Base-by-base conservation (phyloP, 53 echinoderm and acorn worm genomes). In the Hippasteria phrygiana region DNA sequence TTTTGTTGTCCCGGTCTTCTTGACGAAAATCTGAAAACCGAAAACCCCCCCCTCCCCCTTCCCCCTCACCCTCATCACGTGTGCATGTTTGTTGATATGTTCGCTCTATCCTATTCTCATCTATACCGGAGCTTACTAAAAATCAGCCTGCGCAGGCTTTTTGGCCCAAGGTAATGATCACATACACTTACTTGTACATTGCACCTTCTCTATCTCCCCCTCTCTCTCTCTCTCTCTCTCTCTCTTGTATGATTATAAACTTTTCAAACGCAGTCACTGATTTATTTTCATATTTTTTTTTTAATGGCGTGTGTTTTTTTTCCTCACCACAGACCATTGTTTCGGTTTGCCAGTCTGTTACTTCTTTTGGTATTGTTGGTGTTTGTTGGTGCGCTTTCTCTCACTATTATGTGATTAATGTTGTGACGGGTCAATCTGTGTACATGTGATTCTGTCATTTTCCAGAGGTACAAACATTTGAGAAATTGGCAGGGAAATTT, bases 41-140 rank as follows among this genome's bases (percentile, higher is more conserved):
- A 46, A 45, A 73, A 42, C n/a, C 75, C 10, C 71, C 85, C n/a
- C n/a, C n/a, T n/a, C n/a, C n/a, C n/a, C n/a, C n/a, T n/a, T n/a
- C n/a, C n/a, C n/a, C n/a, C n/a, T n/a, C 50, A 69, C 71, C 24
- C 42, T 85, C 71, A 85, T 85, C 71, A 85, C 47, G 85, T 85
- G 85, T 85, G 85, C 85, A 85, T 85, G 85, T 85, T 85, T 85
- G 85, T 85, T 85, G 33, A 67, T 71, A 53, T 51, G 85, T 85
- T n/a, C 35, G 85, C 71, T 85, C 64, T 85, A 70, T 82, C 62
- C 56, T 40, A n/a, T n/a, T 27, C 7, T 34, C 33, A 17, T 71
- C 85, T 47, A 35, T 70, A 70, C 65, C 48, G 85, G 85, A 85
- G 85, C 70, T 29, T 70, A 85, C 85, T 47, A 75, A 79, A 79